These are phyloP conservation scores for Rousettus leschenaultii DNA, from an alignment of 2,113 vertebrate genomes.

Conservation along the genomic window DNA sequence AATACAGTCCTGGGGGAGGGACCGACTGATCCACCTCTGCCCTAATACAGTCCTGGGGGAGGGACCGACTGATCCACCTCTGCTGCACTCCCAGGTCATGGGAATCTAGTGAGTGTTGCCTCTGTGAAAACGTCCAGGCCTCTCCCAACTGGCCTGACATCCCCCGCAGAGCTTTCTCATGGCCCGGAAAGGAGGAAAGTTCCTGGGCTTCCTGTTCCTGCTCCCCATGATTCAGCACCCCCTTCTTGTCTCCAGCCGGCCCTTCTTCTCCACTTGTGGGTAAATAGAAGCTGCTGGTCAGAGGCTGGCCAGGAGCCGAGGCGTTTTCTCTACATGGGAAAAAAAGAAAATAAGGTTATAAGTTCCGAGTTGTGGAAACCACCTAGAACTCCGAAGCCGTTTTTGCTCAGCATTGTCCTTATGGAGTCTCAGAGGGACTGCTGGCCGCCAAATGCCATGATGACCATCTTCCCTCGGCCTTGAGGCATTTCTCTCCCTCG, in stretches of 20 bases:
- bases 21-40: not conserved
- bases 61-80: not conserved
- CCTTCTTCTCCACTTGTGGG: not conserved
- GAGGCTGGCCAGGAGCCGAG: constrained; percentile 10
- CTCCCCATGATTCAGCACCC: accelerated
- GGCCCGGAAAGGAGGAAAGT: not conserved
- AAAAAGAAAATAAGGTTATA: constrained; percentile 10
- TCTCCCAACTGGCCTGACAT: accelerated
- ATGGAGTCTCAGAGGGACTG: not conserved
- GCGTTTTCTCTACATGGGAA: constrained; percentile 31
- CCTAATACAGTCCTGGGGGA: not conserved
- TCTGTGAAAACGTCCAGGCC: accelerated
- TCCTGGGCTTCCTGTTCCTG: not conserved
- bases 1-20: not conserved
- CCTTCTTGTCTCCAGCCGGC: not conserved
- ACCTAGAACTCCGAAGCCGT: constrained; percentile 62
- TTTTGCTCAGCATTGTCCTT: not conserved
- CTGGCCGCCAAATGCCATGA: not conserved
- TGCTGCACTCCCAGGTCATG: not conserved
- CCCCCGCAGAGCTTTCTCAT: accelerated
- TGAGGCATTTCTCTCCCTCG: not conserved
- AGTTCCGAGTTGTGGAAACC: constrained; percentile 55
- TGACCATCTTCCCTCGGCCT: not conserved
- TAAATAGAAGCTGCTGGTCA: not conserved
- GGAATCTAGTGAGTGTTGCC: not conserved